Evolutionary conservation across 1,140 invertebrate species (phyloP), one percentile per base, ranked within the genome.

Genomic region (Caenorhabditis inopinata): DNA sequence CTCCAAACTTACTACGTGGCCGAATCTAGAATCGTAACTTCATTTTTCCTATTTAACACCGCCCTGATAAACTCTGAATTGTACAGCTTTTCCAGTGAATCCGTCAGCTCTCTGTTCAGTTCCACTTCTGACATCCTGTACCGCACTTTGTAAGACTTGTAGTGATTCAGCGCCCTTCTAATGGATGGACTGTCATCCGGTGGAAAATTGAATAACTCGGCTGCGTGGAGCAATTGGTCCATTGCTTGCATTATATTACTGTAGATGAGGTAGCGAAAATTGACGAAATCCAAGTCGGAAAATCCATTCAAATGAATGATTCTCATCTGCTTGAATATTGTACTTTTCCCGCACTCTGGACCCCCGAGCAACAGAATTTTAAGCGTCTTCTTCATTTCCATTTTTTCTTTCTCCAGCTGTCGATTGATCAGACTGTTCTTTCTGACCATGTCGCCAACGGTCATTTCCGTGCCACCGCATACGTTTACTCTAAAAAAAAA

Each of bases 261-360:
- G 35, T 79, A 58, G 78, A 79, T 47, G 0, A 79, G 25, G 46
- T 79, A 79, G 11, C 78, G 78, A 47, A 58, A 79, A 45, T 79
- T 79, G 14, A 79, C 78, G 23, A 74, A 79, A 45, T 79, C 78
- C 45, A 62, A 79, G 7, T 79, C 78, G 46, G 51, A 68, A 27
- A 79, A 79, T 5, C 78, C 78, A 23, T 53, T 58, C 25, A 79
- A 1, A 45, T 79, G 78, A 51, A 79, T 74, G 12, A 79, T 79
- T 78, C 62, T 86, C 85, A 85, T 85, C 25, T 85, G 85, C 51
- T 85, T 85, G 73, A 85, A 85, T 12, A 85, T 85, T 23, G 85
- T 85, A 76, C 81, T 83, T 74, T 85, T 85, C 0, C 85, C 85
- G 27, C 74, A 84, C 76, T 85, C 85, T 3, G 85, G 85, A 4